Conservation (phyloP, 2,797 vertebrate species). For the Nothura maculosa region DNA sequence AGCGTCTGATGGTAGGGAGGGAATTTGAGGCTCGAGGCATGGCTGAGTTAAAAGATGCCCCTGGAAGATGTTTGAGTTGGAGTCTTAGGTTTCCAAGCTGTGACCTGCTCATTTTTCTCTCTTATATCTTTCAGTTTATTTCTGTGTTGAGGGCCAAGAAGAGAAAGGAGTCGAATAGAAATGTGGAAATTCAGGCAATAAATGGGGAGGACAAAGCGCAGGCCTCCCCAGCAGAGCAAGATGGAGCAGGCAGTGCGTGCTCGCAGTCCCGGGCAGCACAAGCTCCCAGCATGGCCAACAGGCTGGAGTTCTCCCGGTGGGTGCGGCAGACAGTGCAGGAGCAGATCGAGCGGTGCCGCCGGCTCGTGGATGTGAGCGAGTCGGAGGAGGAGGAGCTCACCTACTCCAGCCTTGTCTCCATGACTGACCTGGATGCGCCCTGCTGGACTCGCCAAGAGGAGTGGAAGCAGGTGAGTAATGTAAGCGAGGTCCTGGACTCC, state of each 20-base stretch:
- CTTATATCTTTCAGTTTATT: slow-evolving; percentile 82
- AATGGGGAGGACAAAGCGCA: background rate
- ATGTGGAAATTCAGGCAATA: background rate
- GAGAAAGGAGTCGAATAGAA: slow-evolving; percentile 34
- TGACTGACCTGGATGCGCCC: background rate
- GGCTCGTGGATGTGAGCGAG: slow-evolving; percentile 78
- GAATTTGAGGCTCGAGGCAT: background rate
- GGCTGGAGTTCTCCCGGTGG: slow-evolving; percentile 45
- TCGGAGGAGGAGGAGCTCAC: slow-evolving; percentile 36
- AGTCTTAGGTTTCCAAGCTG: background rate
- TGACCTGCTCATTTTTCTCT: background rate
- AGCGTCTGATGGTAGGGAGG: background rate
- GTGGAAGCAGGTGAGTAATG: slow-evolving; percentile 82
- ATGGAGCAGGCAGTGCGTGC: slow-evolving; percentile 64
- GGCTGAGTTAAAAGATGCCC: background rate
- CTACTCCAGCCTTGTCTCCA: slow-evolving; percentile 44
- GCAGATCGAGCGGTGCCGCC: slow-evolving; percentile 83
- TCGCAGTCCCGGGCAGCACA: background rate
- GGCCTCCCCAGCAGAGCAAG: slow-evolving; percentile 15
- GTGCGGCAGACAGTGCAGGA: slow-evolving; percentile 81
- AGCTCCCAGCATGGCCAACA: slow-evolving; percentile 37
- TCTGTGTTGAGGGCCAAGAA: slow-evolving; percentile 87
- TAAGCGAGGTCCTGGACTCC: fast-evolving
- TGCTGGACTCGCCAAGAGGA: slow-evolving; percentile 70
- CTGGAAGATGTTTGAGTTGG: background rate